These are phyloP conservation scores for Agonopterix alstromeriana DNA, from an alignment of 2,888 invertebrate species.

Conservation along the genomic window DNA sequence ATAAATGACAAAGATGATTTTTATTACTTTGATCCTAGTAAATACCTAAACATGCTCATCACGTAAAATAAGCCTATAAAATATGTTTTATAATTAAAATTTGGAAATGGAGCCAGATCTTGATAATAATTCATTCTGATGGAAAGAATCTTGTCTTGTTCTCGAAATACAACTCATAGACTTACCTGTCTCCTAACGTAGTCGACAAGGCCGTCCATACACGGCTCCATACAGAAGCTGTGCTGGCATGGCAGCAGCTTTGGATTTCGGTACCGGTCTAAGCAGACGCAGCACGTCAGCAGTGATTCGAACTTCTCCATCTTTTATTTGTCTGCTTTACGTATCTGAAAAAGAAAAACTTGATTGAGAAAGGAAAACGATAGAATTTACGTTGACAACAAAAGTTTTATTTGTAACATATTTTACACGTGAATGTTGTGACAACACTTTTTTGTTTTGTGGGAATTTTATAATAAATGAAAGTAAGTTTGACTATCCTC, in stretches of 20 bases:
- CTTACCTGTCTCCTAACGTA: slow-evolving; percentile 93
- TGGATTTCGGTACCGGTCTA: slow-evolving; percentile 98
- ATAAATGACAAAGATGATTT: too few relatives aligned
- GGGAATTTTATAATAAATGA: too few relatives aligned
- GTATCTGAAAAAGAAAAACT: slow-evolving; percentile 43
- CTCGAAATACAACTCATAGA: background rate
- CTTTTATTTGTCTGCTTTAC: slow-evolving; percentile 36
- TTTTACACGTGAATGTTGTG: too few relatives aligned
- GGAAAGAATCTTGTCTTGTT: too few relatives aligned
- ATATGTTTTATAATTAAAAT: too few relatives aligned
- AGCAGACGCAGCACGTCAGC: slow-evolving; percentile 98
- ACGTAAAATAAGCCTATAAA: too few relatives aligned
- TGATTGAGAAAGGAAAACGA: background rate
- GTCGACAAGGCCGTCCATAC: slow-evolving; percentile 97
- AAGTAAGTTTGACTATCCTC: too few relatives aligned
- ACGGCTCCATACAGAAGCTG: slow-evolving; percentile 99
- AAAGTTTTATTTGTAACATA: background rate
- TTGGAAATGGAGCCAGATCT: too few relatives aligned
- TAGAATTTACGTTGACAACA: background rate
- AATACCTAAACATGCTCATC: too few relatives aligned
- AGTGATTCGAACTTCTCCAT: slow-evolving; percentile 99
- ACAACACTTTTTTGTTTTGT: too few relatives aligned
- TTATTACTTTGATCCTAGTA: too few relatives aligned
- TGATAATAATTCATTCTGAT: too few relatives aligned
- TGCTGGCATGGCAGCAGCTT: slow-evolving; percentile 99